phyloP scores from a whole-genome alignment of 1,140 invertebrate species.

The Macrotrachela quadricornifera region DNA sequence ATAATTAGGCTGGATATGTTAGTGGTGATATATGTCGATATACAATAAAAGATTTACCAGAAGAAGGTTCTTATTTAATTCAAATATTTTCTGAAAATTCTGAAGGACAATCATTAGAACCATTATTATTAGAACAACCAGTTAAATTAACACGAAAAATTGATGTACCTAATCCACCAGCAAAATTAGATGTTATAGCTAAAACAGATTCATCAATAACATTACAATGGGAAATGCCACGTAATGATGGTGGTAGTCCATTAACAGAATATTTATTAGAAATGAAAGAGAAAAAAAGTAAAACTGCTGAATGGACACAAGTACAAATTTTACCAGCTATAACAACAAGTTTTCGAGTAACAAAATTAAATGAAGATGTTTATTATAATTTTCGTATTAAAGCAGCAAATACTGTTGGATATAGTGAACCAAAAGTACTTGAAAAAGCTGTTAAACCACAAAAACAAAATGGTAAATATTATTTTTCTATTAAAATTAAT shows the following conservation, averaged over 20 bases:
- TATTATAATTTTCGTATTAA: slow-evolving; percentile 78
- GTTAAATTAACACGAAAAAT: not conserved
- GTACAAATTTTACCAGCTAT: slow-evolving; percentile 39
- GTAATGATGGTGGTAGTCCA: slow-evolving; percentile 37
- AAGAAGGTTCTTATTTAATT: slow-evolving; percentile 67
- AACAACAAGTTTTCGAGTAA: slow-evolving; percentile 56
- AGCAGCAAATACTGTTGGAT: slow-evolving; percentile 80
- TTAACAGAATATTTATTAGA: slow-evolving; percentile 62
- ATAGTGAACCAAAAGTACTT: slow-evolving; percentile 64
- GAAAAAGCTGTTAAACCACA: slow-evolving; percentile 67
- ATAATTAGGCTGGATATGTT: not conserved
- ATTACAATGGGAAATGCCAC: slow-evolving; percentile 31
- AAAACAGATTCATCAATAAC: slow-evolving; percentile 59
- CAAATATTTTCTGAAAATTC: slow-evolving; percentile 73
- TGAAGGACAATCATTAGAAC: slow-evolving; percentile 45
- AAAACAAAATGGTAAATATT: slow-evolving; percentile 37
- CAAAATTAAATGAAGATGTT: slow-evolving; percentile 64
- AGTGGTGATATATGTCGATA: slow-evolving; percentile 16
- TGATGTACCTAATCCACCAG: slow-evolving; percentile 56
- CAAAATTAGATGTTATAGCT: slow-evolving; percentile 62
- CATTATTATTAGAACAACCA: not conserved
- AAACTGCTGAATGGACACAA: slow-evolving; percentile 34
- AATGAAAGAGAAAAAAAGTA: slow-evolving; percentile 70
- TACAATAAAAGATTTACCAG: slow-evolving; percentile 61
- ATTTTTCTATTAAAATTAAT: no score